Percentiles rank a stretch among this genome's conserved stretches.
phyloP scores from a whole-genome alignment of 2,797 vertebrate species.

The Neoniphon sammara region DNA sequence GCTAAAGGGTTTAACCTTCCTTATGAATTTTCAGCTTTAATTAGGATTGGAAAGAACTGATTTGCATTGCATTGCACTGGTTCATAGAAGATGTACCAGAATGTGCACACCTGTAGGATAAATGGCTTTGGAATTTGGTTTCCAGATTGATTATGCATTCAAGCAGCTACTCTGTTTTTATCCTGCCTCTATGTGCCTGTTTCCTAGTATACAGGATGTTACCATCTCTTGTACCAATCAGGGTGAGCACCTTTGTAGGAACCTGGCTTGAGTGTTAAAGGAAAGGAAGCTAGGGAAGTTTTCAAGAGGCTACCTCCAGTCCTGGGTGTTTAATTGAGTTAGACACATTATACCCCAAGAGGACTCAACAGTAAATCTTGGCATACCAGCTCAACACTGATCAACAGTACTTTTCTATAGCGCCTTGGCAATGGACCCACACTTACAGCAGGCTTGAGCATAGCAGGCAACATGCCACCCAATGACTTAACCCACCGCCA shows the following conservation, averaged over 20 bases:
- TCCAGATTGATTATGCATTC: slow-evolving; percentile 55
- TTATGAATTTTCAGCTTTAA: not conserved
- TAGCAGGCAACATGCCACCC: no score
- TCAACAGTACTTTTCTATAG: not conserved
- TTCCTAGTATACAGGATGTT: slow-evolving; percentile 5
- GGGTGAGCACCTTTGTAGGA: not conserved
- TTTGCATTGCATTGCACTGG: slow-evolving; percentile 11
- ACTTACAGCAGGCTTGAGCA: no score
- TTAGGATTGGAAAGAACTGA: slow-evolving; percentile 8
- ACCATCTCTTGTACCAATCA: not conserved
- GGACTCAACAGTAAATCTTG: slow-evolving; percentile 4
- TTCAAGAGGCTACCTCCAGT: not conserved
- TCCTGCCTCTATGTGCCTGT: slow-evolving; percentile 11
- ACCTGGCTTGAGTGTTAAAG: slow-evolving; percentile 17
- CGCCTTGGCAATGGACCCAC: no score
- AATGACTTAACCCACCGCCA: no score
- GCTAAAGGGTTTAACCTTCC: not conserved
- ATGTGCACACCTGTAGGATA: slow-evolving; percentile 38
- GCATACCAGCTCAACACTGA: slow-evolving; percentile 27
- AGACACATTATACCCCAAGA: slow-evolving; percentile 3
- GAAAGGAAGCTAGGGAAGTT: not conserved
- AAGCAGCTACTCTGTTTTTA: slow-evolving; percentile 52
- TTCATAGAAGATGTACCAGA: slow-evolving; percentile 23
- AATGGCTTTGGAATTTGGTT: slow-evolving; percentile 57
- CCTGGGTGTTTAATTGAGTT: slow-evolving; percentile 12